Evolutionary conservation across 2,797 vertebrate genomes (phyloP).

Genomic region (Chaenodraco wilsoni): DNA sequence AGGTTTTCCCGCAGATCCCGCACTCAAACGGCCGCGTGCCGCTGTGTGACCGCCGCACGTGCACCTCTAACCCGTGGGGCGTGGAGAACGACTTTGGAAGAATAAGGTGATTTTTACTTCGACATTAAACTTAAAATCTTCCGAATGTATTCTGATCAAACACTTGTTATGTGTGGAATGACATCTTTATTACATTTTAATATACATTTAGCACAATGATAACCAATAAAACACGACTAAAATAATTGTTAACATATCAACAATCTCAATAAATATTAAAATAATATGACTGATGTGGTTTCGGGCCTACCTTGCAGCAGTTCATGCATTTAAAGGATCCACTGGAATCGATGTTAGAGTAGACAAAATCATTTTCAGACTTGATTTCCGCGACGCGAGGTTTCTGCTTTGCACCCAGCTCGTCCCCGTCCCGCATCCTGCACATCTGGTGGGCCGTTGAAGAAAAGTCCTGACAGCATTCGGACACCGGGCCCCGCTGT

Average conservation of each 20-base stretch:
- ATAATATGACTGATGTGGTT: not conserved
- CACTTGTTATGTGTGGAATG: not conserved
- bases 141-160: not conserved
- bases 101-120: not conserved
- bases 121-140: not conserved
- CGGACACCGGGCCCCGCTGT: constrained; percentile 50
- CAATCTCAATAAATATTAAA: not conserved
- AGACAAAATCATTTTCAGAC: constrained; percentile 87
- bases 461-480: constrained; percentile 65
- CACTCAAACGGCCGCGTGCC: constrained; percentile 97
- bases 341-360: constrained; percentile 85
- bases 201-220: too few relatives aligned
- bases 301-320: constrained; percentile 91
- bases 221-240: not conserved
- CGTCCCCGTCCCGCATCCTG: constrained; percentile 60
- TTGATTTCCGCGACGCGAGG: constrained; percentile 85
- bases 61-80: constrained; percentile 96
- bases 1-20: constrained; percentile 96
- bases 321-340: constrained; percentile 95
- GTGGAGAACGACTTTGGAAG: constrained; percentile 93
- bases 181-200: not conserved
- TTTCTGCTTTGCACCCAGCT: constrained; percentile 79
- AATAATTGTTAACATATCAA: not conserved
- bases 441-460: constrained; percentile 47
- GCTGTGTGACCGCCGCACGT: constrained; percentile 95